phyloP scores from a whole-genome alignment of 1,140 invertebrate genomes.

The Muscidifurax raptorellus region DNA sequence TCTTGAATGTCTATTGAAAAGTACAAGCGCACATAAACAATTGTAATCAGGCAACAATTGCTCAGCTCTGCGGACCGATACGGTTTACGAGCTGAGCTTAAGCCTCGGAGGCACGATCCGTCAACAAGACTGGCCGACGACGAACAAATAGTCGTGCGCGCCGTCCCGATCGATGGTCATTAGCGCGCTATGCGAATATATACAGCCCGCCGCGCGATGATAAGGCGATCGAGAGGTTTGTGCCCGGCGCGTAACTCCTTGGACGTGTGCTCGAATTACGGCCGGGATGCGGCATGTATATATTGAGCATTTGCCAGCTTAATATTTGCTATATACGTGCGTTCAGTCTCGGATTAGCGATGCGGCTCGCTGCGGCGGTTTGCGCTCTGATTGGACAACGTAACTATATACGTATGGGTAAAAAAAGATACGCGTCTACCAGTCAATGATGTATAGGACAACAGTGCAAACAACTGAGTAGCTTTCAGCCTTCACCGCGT shows the following conservation, averaged over 20 bases:
- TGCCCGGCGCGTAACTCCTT: background rate
- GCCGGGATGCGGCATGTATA: no score
- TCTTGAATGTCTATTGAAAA: background rate
- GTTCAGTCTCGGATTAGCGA: background rate
- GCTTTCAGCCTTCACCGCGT: no score
- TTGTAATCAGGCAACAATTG: background rate
- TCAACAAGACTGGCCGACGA: background rate
- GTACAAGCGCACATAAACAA: background rate
- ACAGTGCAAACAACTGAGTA: no score
- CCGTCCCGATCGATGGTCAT: slow-evolving; percentile 11
- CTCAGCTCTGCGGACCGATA: background rate
- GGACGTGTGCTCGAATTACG: background rate
- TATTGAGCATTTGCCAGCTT: background rate
- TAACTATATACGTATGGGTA: no score
- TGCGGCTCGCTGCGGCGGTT: background rate
- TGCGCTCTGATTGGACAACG: no score
- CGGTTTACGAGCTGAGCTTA: background rate
- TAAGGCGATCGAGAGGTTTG: slow-evolving; percentile 1
- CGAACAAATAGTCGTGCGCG: slow-evolving; percentile 1
- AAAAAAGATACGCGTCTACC: no score
- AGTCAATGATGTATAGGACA: no score
- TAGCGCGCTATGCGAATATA: background rate
- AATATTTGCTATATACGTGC: background rate
- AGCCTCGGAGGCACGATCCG: background rate
- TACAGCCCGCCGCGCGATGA: background rate